phyloP scores from a whole-genome alignment of 1,140 invertebrate genomes.

The Protaetia brevitarsis region DNA sequence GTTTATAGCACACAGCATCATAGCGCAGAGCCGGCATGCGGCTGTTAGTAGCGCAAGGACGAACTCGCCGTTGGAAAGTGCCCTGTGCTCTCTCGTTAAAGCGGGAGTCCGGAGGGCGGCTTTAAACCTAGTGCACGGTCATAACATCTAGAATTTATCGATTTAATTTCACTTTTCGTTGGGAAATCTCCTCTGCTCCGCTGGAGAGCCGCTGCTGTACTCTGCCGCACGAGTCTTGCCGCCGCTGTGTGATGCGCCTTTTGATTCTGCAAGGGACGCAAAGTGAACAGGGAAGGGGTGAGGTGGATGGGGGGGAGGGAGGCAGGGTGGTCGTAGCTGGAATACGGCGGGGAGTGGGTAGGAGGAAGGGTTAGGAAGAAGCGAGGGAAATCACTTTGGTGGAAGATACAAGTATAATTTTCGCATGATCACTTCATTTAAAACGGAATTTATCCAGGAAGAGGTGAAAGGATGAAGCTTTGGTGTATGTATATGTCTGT shows the following conservation, averaged over 20 bases:
- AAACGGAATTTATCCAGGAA: background rate
- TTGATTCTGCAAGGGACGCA: too few species aligned
- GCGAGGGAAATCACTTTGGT: too few species aligned
- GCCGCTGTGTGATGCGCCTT: too few species aligned
- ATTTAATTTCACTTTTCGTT: constrained; percentile 17
- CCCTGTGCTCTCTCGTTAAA: constrained; percentile 3
- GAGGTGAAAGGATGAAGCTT: too few species aligned
- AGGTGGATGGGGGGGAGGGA: too few species aligned
- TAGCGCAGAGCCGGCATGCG: background rate
- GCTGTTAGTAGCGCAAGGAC: background rate
- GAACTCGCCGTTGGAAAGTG: background rate
- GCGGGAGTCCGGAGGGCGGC: background rate
- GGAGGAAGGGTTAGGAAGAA: too few species aligned
- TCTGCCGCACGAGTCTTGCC: background rate
- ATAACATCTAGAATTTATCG: constrained; percentile 18
- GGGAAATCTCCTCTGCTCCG: constrained; percentile 11
- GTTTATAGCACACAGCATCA: background rate
- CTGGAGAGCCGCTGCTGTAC: background rate
- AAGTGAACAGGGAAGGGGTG: too few species aligned
- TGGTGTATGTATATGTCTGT: too few species aligned
- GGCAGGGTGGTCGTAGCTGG: too few species aligned
- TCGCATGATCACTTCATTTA: background rate
- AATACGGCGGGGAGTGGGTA: too few species aligned
- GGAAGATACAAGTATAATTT: background rate
- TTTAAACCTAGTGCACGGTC: constrained; percentile 17